Base-by-base conservation (phyloP, 2,888 invertebrate genomes). In the Dynastes tityus region DNA sequence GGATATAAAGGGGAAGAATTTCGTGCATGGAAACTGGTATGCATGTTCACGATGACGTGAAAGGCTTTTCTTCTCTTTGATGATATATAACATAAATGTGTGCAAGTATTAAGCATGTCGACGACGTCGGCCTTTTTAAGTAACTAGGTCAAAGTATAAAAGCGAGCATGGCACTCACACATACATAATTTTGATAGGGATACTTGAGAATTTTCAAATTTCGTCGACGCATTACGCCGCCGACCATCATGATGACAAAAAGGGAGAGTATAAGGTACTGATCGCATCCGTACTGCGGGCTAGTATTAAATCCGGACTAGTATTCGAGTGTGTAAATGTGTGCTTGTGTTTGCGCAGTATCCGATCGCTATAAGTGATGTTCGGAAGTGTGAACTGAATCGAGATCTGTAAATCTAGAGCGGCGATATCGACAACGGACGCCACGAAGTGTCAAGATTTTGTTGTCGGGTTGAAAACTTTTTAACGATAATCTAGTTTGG, bases 31-130 rank as follows among this genome's bases (percentile, higher is more conserved):
- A 53, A 40, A 40, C 58, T 61, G 73, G 73, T 61, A 73, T 73
- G 73, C 73, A 73, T 45, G 16, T 58, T 58, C 58, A 40, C 22
- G 73, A 58, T 11, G 51, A 73, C 37, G 73, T 58, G 73, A 58
- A 73, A 58, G 58, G 58, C 73, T 73, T 73, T 73, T 73, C 73
- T 73, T 73, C 73, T 73, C 73, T 58, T 73, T 73, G 73, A 73
- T 61, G 51, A 58, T 58, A 27, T 73, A 58, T 73, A 73, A 58
- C 73, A 27, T 61, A 73, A 58, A 73, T 73, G 13, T 11, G 73
- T 61, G 22, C 73, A 40, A 22, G 73, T 73, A 73, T 37, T 58
- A 40, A 55, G 45, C 61, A 37, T 40, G 67, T 67, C 67, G 45
- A 67, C 49, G 49, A 22, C 67, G 49, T 27, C 49, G 73, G 40